Evolutionary conservation across 2,888 invertebrate species (phyloP).

Genomic region (Agrilus cyanescens): DNA sequence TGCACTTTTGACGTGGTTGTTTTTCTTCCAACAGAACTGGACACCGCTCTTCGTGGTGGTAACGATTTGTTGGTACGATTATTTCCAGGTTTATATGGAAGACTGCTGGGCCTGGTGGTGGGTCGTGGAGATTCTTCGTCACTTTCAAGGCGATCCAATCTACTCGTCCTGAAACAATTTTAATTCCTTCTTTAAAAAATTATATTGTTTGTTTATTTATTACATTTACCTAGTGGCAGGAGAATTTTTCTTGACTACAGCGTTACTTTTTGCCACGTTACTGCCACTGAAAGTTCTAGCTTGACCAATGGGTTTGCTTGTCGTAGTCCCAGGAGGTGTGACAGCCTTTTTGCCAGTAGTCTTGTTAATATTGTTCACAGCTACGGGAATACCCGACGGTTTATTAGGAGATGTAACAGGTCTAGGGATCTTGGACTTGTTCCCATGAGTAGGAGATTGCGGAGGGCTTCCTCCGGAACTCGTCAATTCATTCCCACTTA

Average conservation of each 20-base stretch:
- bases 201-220: not conserved
- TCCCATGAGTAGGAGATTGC: constrained; percentile 35
- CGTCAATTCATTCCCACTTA: constrained; percentile 45
- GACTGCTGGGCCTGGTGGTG: constrained; percentile 51
- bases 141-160: constrained; percentile 46
- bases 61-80: constrained; percentile 29
- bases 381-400: constrained; percentile 47
- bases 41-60: constrained; percentile 52
- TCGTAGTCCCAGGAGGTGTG: constrained; percentile 25
- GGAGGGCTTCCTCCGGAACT: constrained; percentile 26
- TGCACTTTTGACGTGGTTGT: constrained; percentile 27
- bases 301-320: constrained; percentile 9
- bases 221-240: constrained; percentile 22
- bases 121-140: constrained; percentile 29
- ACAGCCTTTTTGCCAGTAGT: constrained; percentile 22
- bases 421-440: constrained; percentile 62
- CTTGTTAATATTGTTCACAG: constrained; percentile 22
- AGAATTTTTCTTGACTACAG: constrained; percentile 15
- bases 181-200: not conserved
- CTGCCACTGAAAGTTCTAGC: constrained; percentile 10
- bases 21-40: constrained; percentile 50
- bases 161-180: constrained; percentile 39
- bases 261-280: constrained; percentile 16
- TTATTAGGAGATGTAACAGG: constrained; percentile 62
- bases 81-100: constrained; percentile 51